These are phyloP conservation scores for Drosophila navojoa DNA, from an alignment of 1,140 invertebrate species.

Conservation along the genomic window DNA sequence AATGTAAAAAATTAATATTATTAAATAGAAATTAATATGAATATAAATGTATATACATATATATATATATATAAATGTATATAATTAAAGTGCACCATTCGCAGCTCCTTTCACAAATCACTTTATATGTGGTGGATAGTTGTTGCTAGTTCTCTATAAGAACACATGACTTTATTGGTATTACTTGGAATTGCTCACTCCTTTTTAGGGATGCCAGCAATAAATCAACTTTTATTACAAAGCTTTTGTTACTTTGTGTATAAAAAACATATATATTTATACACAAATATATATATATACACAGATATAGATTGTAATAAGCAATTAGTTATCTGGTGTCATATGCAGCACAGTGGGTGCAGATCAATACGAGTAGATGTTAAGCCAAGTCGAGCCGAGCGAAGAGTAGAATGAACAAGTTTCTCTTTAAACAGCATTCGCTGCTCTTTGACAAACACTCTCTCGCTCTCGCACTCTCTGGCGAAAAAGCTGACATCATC, in stretches of 20 bases:
- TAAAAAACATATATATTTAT: constrained; percentile 27
- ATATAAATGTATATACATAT: too few relatives aligned
- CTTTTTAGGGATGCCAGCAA: constrained; percentile 60
- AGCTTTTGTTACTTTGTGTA: constrained; percentile 29
- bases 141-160: constrained; percentile 5
- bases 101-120: background rate
- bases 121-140: constrained; percentile 4
- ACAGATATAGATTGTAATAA: constrained; percentile 26
- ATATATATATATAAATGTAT: too few relatives aligned
- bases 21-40: too few relatives aligned
- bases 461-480: background rate
- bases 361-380: constrained; percentile 25
- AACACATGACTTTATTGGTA: constrained; percentile 31
- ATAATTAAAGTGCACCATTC: too few relatives aligned
- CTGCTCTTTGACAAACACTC: constrained; percentile 11
- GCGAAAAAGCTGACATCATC: constrained; percentile 69
- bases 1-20: too few relatives aligned
- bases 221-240: constrained; percentile 72
- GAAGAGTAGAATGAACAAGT: constrained; percentile 6
- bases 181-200: constrained; percentile 30
- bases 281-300: background rate
- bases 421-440: constrained; percentile 16
- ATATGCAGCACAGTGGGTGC: constrained; percentile 40
- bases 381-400: background rate
- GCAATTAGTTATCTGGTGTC: constrained; percentile 47